phyloP scores from a whole-genome alignment of 2,113 vertebrate species.

The Nycticryphes semicollaris region DNA sequence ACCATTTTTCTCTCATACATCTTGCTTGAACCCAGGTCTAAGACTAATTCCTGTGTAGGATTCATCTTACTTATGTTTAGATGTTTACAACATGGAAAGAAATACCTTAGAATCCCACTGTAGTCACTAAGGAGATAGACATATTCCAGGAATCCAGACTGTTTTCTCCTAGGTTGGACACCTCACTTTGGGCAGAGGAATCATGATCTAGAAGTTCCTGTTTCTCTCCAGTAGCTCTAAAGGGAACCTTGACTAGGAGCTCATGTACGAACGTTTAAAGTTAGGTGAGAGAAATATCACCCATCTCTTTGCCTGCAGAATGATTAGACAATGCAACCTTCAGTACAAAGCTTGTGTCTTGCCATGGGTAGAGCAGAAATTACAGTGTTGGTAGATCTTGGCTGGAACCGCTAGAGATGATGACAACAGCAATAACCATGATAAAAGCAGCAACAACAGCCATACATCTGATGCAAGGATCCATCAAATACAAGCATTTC shows the following conservation, averaged over 20 bases:
- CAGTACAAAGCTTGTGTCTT: neutral
- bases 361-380: neutral
- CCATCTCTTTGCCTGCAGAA: neutral
- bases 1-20: neutral
- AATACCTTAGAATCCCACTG: neutral
- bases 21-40: neutral
- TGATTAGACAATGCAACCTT: neutral
- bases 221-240: neutral
- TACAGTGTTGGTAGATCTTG: neutral
- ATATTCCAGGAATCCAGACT: neutral
- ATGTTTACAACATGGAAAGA: neutral
- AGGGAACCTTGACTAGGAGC: neutral
- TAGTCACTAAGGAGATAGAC: neutral
- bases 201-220: neutral
- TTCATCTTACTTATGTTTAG: neutral
- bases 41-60: accelerated
- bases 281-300: neutral
- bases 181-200: neutral
- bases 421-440: neutral
- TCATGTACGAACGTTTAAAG: neutral
- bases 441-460: neutral
- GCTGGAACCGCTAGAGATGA: neutral
- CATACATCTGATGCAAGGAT: neutral
- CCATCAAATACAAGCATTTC: neutral
- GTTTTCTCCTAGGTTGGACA: neutral